These are phyloP conservation scores for Eubucco bourcierii DNA, from an alignment of 2,113 vertebrate species.

Conservation along the genomic window DNA sequence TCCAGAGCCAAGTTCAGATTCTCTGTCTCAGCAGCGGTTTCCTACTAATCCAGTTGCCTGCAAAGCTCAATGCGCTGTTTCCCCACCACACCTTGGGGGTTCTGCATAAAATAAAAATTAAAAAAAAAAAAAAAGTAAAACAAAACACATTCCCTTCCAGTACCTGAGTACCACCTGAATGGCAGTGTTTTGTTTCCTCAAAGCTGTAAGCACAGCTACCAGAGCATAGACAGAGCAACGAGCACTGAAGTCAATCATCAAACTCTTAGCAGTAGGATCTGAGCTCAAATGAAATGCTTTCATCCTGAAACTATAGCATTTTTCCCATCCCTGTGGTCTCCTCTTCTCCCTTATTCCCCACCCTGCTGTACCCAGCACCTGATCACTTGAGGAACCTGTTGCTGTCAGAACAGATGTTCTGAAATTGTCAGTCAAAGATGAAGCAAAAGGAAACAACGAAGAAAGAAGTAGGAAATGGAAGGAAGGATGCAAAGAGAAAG, in stretches of 20 bases:
- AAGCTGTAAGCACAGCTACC: background rate
- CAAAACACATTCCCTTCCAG: background rate
- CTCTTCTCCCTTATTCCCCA: background rate
- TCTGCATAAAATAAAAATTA: background rate
- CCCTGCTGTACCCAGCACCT: background rate
- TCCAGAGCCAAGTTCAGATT: background rate
- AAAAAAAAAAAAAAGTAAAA: background rate
- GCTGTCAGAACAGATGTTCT: background rate
- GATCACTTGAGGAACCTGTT: background rate
- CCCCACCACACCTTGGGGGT: background rate
- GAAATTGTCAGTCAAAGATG: background rate
- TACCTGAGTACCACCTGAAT: background rate
- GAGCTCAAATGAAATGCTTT: background rate
- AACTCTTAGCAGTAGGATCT: background rate
- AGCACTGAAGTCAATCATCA: background rate
- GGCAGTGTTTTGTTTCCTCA: background rate
- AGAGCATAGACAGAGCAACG: background rate
- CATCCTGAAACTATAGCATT: background rate
- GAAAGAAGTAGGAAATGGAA: conserved; percentile 22
- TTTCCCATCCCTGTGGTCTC: background rate
- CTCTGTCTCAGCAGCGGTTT: background rate
- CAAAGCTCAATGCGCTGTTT: background rate
- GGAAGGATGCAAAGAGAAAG: conserved; percentile 9
- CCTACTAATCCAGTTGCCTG: background rate
- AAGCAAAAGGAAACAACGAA: conserved; percentile 41